Conservation (phyloP, 2,113 vertebrate genomes). For the Amphiprion percula region DNA sequence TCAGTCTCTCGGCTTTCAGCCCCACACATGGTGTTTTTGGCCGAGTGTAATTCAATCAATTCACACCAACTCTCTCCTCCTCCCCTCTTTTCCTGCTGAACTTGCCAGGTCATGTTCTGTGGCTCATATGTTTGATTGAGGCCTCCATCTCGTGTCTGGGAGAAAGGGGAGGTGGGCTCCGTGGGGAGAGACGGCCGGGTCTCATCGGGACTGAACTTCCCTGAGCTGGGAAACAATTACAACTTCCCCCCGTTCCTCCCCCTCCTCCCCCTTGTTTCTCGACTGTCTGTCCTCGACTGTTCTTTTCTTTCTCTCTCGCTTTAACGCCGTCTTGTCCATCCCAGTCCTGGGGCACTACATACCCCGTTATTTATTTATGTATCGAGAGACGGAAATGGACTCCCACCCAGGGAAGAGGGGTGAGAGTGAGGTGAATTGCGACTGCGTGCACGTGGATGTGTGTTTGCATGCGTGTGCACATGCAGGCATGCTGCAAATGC, state of each 20-base stretch:
- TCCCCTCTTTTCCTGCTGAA: conserved; percentile 75
- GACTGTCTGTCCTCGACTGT: conserved; percentile 44
- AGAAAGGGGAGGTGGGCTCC: conserved; percentile 56
- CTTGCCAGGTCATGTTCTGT: conserved; percentile 76
- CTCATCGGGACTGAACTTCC: conserved; percentile 65
- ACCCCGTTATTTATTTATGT: conserved; percentile 82
- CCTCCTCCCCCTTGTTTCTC: conserved; percentile 37
- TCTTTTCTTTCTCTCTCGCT: conserved; percentile 59
- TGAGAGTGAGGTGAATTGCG: conserved; percentile 76
- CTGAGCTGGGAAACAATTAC: conserved; percentile 79
- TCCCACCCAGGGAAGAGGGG: conserved; percentile 82
- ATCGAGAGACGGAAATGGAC: conserved; percentile 85
- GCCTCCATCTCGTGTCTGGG: conserved; percentile 70
- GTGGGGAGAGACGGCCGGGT: conserved; percentile 50
- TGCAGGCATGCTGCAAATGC: conserved; percentile 8
- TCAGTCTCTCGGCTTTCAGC: conserved; percentile 53
- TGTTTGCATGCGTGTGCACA: conserved; percentile 7
- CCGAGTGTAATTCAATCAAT: conserved; percentile 79
- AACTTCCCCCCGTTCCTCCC: conserved; percentile 27
- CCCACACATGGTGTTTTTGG: conserved; percentile 69
- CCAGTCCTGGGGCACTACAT: conserved; percentile 78
- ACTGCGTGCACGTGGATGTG: conserved; percentile 39
- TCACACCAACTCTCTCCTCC: conserved; percentile 74
- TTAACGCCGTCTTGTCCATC: conserved; percentile 65
- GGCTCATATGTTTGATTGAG: conserved; percentile 76